A percentile compares a stretch with the other conserved stretches of the same genome.
Evolutionary conservation across 1,140 invertebrate genomes (phyloP).

Genomic region (Wasmannia auropunctata): DNA sequence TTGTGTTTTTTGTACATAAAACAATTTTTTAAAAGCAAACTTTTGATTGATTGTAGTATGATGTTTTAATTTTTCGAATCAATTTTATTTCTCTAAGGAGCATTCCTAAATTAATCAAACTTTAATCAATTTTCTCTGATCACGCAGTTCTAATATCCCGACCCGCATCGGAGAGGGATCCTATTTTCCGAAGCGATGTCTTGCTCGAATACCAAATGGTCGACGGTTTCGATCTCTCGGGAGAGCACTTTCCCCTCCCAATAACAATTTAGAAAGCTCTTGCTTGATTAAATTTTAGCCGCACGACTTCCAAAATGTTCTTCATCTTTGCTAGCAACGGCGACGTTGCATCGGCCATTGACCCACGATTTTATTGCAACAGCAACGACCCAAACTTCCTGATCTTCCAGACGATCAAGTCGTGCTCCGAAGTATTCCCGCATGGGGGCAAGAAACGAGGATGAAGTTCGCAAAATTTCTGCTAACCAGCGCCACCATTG

Average conservation of each 20-base stretch:
- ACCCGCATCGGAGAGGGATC: not conserved
- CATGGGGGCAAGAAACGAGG: not conserved
- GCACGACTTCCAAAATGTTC: slow-evolving; percentile 15
- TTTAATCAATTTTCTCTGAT: slow-evolving; percentile 26
- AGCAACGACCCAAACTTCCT: not conserved
- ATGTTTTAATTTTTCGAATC: not conserved
- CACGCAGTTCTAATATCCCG: slow-evolving; percentile 7
- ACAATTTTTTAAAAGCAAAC: not conserved
- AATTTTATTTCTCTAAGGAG: not conserved
- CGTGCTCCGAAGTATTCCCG: not conserved
- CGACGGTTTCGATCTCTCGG: slow-evolving; percentile 11
- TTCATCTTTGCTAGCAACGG: not conserved
- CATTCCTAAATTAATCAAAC: slow-evolving; percentile 2
- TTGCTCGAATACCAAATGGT: slow-evolving; percentile 8
- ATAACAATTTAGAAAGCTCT: slow-evolving; percentile 1
- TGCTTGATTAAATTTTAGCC: slow-evolving; percentile 46
- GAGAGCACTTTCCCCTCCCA: slow-evolving; percentile 7
- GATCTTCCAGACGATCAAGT: not conserved
- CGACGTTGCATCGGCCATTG: not conserved
- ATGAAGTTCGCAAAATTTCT: not conserved
- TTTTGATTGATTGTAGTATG: not conserved
- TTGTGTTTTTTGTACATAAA: too few species aligned
- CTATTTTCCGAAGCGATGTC: slow-evolving; percentile 42
- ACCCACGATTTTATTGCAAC: slow-evolving; percentile 27
- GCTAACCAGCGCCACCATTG: not conserved